Conservation (phyloP, 2,888 invertebrate species). For the Drymonia ruficornis region DNA sequence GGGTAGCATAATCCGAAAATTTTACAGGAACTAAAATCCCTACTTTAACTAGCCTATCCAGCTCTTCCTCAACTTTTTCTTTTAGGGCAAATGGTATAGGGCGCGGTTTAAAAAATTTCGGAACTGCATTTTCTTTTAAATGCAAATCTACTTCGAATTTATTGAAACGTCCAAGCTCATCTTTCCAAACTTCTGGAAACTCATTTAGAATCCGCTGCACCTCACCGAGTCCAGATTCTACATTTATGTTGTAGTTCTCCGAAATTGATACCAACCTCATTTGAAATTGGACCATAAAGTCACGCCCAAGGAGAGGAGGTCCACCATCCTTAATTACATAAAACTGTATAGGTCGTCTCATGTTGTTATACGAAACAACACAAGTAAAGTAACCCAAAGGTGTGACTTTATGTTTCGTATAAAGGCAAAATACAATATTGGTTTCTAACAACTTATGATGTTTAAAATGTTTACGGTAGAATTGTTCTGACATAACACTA, state of each 20-base stretch:
- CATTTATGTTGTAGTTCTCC: neutral
- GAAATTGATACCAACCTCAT: neutral
- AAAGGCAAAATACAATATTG: slow-evolving; percentile 2
- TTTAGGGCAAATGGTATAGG: slow-evolving; percentile 21
- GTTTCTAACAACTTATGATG: neutral
- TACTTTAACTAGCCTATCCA: slow-evolving; percentile 13
- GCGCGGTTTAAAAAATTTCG: slow-evolving; percentile 26
- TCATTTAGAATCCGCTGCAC: too few species aligned
- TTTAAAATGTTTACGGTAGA: neutral
- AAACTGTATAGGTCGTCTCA: neutral
- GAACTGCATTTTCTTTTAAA: slow-evolving; percentile 14
- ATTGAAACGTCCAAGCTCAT: slow-evolving; percentile 5
- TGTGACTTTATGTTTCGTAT: slow-evolving; percentile 1
- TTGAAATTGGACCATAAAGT: slow-evolving; percentile 7
- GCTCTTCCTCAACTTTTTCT: slow-evolving; percentile 15
- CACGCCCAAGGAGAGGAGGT: slow-evolving; percentile 7
- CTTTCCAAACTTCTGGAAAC: slow-evolving; percentile 3
- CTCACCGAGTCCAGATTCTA: neutral
- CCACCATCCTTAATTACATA: slow-evolving; percentile 6
- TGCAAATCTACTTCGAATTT: slow-evolving; percentile 20
- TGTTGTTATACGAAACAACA: neutral
- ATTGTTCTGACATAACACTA: slow-evolving; percentile 6
- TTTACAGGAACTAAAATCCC: slow-evolving; percentile 6
- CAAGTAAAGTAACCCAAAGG: neutral
- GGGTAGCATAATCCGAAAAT: slow-evolving; percentile 7